Evolutionary conservation across 2,888 invertebrate genomes (phyloP).

Genomic region (Laspeyria flexula): DNA sequence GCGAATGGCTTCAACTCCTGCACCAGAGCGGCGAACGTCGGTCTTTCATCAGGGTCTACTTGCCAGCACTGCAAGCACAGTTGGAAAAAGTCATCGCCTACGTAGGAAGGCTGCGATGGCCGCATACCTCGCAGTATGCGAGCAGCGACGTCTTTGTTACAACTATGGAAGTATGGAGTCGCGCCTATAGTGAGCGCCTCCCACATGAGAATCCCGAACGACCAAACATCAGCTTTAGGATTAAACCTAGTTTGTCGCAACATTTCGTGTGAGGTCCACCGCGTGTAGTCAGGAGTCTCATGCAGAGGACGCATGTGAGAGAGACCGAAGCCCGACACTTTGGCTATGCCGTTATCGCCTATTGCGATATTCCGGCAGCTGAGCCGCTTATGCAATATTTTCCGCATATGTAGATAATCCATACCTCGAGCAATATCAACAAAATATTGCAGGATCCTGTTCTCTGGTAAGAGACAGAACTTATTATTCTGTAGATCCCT

Average conservation of each 20-base stretch:
- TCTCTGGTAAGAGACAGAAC: slow-evolving; percentile 87
- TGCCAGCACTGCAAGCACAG: slow-evolving; percentile 95
- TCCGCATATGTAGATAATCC: slow-evolving; percentile 88
- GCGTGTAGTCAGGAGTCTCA: slow-evolving; percentile 90
- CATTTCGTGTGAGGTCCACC: slow-evolving; percentile 93
- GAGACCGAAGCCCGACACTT: slow-evolving; percentile 91
- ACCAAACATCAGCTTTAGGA: slow-evolving; percentile 93
- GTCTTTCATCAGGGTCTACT: slow-evolving; percentile 92
- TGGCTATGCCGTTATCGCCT: slow-evolving; percentile 88
- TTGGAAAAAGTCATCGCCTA: slow-evolving; percentile 93
- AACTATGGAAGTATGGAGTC: slow-evolving; percentile 91
- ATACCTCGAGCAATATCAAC: slow-evolving; percentile 90
- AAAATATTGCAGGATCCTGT: slow-evolving; percentile 87
- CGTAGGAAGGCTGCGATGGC: slow-evolving; percentile 90
- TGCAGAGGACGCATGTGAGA: slow-evolving; percentile 87
- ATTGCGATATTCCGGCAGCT: slow-evolving; percentile 91
- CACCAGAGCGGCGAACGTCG: slow-evolving; percentile 88
- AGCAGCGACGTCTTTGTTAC: slow-evolving; percentile 88
- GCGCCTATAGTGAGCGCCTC: slow-evolving; percentile 92
- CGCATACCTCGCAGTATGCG: slow-evolving; percentile 90
- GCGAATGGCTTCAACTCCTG: slow-evolving; percentile 72
- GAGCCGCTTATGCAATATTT: slow-evolving; percentile 90
- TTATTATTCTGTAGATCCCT: slow-evolving; percentile 82
- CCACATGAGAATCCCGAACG: slow-evolving; percentile 93
- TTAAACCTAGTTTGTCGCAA: slow-evolving; percentile 89